Evolutionary conservation across 2,888 invertebrate species (phyloP), one percentile per base, ranked within the genome.

Genomic region (Zaprionus lineosus): DNA sequence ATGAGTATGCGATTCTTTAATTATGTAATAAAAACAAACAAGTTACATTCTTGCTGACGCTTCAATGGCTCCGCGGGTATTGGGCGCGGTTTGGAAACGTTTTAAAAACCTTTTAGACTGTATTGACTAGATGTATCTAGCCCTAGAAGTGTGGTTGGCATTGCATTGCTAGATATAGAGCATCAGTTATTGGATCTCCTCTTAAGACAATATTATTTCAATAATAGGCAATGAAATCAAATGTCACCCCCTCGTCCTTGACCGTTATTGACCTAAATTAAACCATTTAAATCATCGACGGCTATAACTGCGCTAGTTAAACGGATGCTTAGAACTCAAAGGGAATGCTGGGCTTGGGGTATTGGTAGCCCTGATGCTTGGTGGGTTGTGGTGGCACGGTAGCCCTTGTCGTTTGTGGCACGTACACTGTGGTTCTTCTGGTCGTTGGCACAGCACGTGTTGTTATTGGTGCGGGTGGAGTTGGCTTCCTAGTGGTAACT

Each of bases 121-220:
- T 82, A 85, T 82, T 89, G 89, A 89, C 89, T 89, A 89, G 89
- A 89, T 82, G 79, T 84, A 88, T 88, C 89, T 88, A 89, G 89
- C 89, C 89, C 84, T 88, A 84, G 88, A 88, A 75, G 84, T 86
- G 81, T 77, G 72, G 77, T 81, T 87, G 79, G 69, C 81, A 79
- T 75, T 86, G 85, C 72, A 82, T 86, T 81, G 85, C 86, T 88
- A 87, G 86, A 85, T 85, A 72, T 63, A 48, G 62, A 67, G 74
- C 82, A 69, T 78, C 74, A 71, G 72, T 71, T 72, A 63, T 57
- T 69, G 57, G 70, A 61, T 74, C 44, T 57, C 70, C 62, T 60
- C 36, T 28, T 37, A 56, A 57, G 59, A 74, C 69, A 75, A 59
- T 56, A 53, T 40, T 44, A 58, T 70, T 70, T 71, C 72, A 72